A percentile compares a stretch with the other conserved stretches of the same genome.
Conservation (phyloP, 2,113 vertebrate species). For the Alces alces region DNA sequence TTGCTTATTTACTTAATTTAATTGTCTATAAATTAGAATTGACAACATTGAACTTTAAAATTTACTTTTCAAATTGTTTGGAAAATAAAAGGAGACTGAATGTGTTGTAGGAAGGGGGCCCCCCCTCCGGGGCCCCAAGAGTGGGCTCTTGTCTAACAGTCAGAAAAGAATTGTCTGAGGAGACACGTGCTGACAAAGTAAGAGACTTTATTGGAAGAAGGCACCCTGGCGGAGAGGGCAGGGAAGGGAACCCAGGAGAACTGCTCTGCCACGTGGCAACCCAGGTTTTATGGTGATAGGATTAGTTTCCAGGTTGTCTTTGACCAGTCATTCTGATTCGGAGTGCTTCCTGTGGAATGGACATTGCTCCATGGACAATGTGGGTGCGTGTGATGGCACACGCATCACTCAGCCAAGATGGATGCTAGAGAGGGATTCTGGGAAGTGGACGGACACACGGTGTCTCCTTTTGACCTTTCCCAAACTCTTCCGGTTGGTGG, state of each 20-base stretch:
- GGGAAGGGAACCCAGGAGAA: background rate
- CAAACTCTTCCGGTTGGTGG: background rate
- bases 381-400: background rate
- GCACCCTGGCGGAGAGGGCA: background rate
- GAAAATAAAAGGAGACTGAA: background rate
- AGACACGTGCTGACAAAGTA: background rate
- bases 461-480: background rate
- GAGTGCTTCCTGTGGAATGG: background rate
- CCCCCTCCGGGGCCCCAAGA: accelerated
- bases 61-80: background rate
- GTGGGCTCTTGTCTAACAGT: background rate
- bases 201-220: background rate
- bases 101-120: background rate
- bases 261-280: background rate
- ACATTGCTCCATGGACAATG: too few species aligned
- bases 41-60: background rate
- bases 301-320: background rate
- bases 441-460: accelerated
- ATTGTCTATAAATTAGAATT: background rate
- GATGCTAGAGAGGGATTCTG: background rate
- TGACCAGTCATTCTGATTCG: background rate
- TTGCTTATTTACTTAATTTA: background rate
- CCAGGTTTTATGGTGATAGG: background rate
- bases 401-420: accelerated
- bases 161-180: accelerated